A percentile compares a stretch with the other conserved stretches of the same genome.
Evolutionary conservation across 2,888 invertebrate species (phyloP).

Genomic region (Stenodema calcarata): DNA sequence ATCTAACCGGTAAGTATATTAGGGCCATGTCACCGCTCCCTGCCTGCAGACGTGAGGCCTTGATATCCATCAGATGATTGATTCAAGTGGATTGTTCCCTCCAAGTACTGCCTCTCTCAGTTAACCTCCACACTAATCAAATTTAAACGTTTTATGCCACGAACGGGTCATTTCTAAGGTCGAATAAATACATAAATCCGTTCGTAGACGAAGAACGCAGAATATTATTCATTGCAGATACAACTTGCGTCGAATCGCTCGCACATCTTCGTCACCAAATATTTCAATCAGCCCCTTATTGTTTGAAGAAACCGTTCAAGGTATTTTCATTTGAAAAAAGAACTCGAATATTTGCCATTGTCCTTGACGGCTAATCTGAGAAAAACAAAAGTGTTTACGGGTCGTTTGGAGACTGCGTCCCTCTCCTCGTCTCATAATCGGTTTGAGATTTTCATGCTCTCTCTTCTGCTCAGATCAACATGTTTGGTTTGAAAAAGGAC

Average conservation of each 20-base stretch:
- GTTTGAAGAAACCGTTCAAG: neutral
- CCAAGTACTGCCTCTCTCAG: neutral
- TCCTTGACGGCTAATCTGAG: slow-evolving; percentile 22
- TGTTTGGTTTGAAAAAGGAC: neutral
- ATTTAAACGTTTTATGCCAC: no score
- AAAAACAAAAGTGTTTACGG: slow-evolving; percentile 33
- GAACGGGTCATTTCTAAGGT: no score
- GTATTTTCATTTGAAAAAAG: neutral
- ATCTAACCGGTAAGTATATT: no score
- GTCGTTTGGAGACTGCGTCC: slow-evolving; percentile 23
- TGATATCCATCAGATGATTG: neutral
- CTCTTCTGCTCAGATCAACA: neutral
- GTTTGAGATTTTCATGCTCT: neutral
- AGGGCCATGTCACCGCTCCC: no score
- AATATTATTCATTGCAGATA: no score
- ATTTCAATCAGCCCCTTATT: neutral
- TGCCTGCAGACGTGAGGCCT: no score
- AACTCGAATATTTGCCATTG: slow-evolving; percentile 27
- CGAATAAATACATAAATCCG: no score
- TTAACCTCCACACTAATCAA: no score
- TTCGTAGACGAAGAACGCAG: no score
- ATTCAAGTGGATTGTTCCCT: neutral
- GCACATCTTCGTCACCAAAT: neutral
- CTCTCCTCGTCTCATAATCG: neutral
- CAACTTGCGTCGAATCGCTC: no score